Conservation (phyloP, 2,113 vertebrate species). For the Pteronura brasiliensis region DNA sequence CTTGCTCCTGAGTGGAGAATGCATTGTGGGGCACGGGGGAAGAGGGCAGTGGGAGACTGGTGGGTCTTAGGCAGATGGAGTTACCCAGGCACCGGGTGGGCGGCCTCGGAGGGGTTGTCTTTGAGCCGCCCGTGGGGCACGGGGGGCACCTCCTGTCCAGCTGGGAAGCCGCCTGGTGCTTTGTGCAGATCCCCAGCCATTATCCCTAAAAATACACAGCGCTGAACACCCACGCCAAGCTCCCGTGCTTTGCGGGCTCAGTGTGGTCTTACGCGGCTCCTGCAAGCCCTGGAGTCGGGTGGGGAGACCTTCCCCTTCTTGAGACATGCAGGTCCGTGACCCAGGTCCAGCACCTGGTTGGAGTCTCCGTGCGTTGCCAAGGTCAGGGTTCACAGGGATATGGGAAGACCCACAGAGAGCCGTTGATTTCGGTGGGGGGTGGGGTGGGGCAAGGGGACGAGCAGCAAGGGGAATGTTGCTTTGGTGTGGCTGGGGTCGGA, state of each 20-base stretch:
- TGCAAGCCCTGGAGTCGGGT: not conserved
- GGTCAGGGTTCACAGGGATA: not conserved
- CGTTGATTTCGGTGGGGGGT: rapidly evolving
- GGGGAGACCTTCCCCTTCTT: not conserved
- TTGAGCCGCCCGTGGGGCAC: not conserved
- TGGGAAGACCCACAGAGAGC: not conserved
- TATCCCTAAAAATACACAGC: not conserved
- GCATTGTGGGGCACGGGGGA: rapidly evolving
- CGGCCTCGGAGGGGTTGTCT: not conserved
- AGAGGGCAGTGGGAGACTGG: not conserved
- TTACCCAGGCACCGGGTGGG: rapidly evolving
- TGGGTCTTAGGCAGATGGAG: not conserved
- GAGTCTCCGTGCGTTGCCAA: not conserved
- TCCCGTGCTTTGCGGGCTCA: not conserved
- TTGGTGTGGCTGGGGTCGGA: not conserved
- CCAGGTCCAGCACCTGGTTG: rapidly evolving
- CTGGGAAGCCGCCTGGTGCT: not conserved
- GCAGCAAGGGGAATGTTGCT: not conserved
- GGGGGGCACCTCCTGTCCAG: rapidly evolving
- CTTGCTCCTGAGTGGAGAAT: not conserved
- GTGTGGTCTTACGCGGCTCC: not conserved
- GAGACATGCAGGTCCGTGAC: not conserved
- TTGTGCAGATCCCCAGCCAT: rapidly evolving
- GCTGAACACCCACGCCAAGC: not conserved
- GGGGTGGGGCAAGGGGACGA: not conserved